phyloP scores from a whole-genome alignment of 2,888 invertebrate genomes.

The Bellardia pandia region DNA sequence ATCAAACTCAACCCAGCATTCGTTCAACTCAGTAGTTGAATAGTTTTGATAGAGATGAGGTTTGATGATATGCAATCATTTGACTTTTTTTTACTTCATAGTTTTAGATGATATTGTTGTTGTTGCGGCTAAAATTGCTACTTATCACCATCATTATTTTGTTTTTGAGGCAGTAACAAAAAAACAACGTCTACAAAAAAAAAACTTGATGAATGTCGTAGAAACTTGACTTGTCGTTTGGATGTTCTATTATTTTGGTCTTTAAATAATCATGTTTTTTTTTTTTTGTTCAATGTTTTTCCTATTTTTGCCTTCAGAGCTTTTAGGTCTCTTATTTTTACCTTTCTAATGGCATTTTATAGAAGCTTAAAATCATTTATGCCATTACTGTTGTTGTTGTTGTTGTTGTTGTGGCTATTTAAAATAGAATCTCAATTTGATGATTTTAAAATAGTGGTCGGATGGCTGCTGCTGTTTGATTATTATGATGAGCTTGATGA shows the following conservation, averaged over 20 bases:
- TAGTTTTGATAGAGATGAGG: conserved; percentile 71
- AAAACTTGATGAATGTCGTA: conserved; percentile 61
- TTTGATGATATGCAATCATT: conserved; percentile 72
- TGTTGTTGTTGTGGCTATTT: conserved; percentile 59
- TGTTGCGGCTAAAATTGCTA: conserved; percentile 65
- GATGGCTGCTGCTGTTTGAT: conserved; percentile 46
- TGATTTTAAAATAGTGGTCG: conserved; percentile 48
- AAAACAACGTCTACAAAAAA: neutral
- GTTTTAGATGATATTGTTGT: conserved; percentile 22
- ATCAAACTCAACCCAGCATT: conserved; percentile 32
- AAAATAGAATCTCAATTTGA: conserved; percentile 64
- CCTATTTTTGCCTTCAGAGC: conserved; percentile 21
- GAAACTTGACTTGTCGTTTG: conserved; percentile 56
- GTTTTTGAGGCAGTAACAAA: conserved; percentile 60
- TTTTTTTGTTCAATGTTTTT: neutral
- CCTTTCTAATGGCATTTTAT: conserved; percentile 67
- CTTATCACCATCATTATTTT: conserved; percentile 73
- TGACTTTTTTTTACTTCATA: conserved; percentile 18
- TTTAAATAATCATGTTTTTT: conserved; percentile 51
- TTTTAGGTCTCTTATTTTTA: conserved; percentile 50
- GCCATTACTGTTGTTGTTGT: conserved; percentile 40
- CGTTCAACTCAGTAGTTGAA: conserved; percentile 68
- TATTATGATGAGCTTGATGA: conserved; percentile 58
- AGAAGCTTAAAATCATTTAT: conserved; percentile 39
- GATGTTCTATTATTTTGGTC: conserved; percentile 48